Percentiles rank a stretch among this genome's conserved stretches.
Evolutionary conservation across 2,797 vertebrate genomes (phyloP).

Genomic region (Morelia viridis): DNA sequence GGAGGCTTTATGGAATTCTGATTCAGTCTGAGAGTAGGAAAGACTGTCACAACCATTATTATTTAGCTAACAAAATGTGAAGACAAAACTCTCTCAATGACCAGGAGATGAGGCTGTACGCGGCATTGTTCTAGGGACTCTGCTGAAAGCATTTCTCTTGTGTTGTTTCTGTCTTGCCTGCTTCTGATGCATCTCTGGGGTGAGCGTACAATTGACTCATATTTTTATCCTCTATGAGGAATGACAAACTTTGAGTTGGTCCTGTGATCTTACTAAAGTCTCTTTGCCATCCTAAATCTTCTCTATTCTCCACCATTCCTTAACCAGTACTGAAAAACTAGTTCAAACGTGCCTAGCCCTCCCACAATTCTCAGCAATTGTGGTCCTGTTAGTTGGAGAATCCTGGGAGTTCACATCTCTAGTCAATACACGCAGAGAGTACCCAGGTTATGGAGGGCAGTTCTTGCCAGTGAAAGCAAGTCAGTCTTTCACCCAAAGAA

Average conservation of each 20-base stretch:
- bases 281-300: not conserved
- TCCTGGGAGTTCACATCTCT: not conserved
- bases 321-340: not conserved
- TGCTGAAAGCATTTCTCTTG: not conserved
- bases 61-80: not conserved
- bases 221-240: not conserved
- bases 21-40: not conserved
- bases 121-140: not conserved
- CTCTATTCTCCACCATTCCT: not conserved
- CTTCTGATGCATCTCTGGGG: not conserved
- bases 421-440: not conserved
- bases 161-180: not conserved
- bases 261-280: not conserved
- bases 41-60: not conserved
- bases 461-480: not conserved
- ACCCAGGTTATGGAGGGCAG: not conserved
- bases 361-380: not conserved
- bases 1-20: not conserved
- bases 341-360: not conserved
- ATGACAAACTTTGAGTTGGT: not conserved
- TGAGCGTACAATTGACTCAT: not conserved
- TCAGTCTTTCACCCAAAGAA: not conserved
- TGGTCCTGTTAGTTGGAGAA: not conserved
- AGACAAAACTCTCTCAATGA: not conserved
- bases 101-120: not conserved